phyloP scores from a whole-genome alignment of 2,888 invertebrate species.

The Julus scandinavius region DNA sequence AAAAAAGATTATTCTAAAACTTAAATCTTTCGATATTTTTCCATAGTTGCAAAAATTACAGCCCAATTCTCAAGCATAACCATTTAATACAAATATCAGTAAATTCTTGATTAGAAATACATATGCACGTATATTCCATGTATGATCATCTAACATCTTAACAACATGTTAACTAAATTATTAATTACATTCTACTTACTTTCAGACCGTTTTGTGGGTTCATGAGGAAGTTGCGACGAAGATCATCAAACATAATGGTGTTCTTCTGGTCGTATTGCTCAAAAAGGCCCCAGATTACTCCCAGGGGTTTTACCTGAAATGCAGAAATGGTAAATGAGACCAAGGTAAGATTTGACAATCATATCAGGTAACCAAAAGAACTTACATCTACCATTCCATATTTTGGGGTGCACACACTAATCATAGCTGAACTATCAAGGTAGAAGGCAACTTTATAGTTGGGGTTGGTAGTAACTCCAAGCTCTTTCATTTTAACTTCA shows the following conservation, averaged over 20 bases:
- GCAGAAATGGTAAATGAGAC: no score
- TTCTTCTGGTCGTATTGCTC: constrained; percentile 88
- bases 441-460: constrained; percentile 93
- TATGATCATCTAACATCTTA: no score
- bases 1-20: no score
- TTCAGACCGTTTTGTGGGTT: constrained; percentile 93
- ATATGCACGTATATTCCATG: no score
- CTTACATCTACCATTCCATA: constrained; percentile 89
- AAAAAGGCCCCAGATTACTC: constrained; percentile 96
- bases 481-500: constrained; percentile 92
- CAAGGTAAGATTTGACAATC: no score
- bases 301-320: constrained; percentile 78
- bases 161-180: no score
- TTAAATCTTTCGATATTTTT: no score
- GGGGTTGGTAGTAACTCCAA: constrained; percentile 84
- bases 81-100: no score
- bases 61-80: no score
- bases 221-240: constrained; percentile 95
- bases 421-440: constrained; percentile 93
- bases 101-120: no score
- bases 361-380: no score
- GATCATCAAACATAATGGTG: constrained; percentile 98
- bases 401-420: constrained; percentile 88
- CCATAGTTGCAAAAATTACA: no score
- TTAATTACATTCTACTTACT: constrained; percentile 61